These are phyloP conservation scores for Rattus rattus DNA, from an alignment of 2,113 vertebrate genomes.

Conservation along the genomic window DNA sequence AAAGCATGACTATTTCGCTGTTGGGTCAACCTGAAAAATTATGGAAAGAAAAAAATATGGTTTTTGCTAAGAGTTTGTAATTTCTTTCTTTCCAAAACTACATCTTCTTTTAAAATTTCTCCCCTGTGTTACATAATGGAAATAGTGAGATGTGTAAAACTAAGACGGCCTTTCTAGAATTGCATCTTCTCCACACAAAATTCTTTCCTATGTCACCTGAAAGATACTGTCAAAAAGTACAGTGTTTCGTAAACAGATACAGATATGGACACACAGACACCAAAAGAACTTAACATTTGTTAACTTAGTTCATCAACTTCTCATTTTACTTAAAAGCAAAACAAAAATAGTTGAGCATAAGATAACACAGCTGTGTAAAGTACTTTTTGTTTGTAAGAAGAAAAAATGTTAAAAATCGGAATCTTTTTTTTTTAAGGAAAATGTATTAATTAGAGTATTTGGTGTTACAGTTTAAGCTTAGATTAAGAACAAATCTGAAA, in stretches of 20 bases:
- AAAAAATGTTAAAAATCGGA: background rate
- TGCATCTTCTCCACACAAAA: conserved; percentile 1
- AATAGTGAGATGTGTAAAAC: background rate
- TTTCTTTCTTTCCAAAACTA: background rate
- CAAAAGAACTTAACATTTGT: background rate
- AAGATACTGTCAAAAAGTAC: background rate
- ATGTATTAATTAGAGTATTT: background rate
- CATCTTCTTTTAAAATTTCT: background rate
- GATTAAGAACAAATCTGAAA: background rate
- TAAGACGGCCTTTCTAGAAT: conserved; percentile 2
- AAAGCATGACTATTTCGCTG: conserved; percentile 30
- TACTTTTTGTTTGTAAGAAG: background rate
- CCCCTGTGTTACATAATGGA: conserved; percentile 16
- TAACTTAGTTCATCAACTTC: conserved; percentile 1
- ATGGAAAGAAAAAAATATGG: background rate
- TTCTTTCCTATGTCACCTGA: background rate
- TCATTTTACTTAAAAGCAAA: background rate
- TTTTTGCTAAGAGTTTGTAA: background rate
- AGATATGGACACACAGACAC: background rate
- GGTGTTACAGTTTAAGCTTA: background rate
- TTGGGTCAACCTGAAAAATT: conserved; percentile 38
- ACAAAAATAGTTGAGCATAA: background rate
- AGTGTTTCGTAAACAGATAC: background rate
- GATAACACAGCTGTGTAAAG: background rate
- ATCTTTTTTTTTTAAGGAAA: background rate